Evolutionary conservation across 1,140 invertebrate species (phyloP).

Genomic region (Drosophila truncata): DNA sequence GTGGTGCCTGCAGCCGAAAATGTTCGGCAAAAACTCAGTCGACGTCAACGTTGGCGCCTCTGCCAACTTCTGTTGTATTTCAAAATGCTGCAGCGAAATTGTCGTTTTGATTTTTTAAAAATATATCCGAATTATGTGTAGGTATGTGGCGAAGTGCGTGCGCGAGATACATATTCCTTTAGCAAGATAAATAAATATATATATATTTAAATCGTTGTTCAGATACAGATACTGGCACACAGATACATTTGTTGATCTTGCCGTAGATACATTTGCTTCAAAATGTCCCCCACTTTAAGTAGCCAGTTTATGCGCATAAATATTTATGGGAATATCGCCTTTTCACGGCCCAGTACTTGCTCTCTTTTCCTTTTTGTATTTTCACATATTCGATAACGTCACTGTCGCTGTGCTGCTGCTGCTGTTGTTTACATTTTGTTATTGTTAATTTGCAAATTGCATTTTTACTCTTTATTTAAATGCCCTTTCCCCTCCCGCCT

Average conservation of each 20-base stretch:
- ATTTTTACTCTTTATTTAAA: constrained; percentile 60
- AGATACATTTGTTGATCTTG: constrained; percentile 32
- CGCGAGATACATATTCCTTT: constrained; percentile 46
- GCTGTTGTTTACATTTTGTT: constrained; percentile 54
- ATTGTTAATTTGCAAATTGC: constrained; percentile 79
- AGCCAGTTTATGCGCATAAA: constrained; percentile 42
- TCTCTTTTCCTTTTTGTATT: neutral
- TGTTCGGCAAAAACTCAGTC: constrained; percentile 7
- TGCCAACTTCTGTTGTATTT: constrained; percentile 70
- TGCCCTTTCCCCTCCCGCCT: neutral
- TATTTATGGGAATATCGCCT: constrained; percentile 30
- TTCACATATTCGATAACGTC: constrained; percentile 21
- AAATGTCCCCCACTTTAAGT: constrained; percentile 45
- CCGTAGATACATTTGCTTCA: constrained; percentile 43
- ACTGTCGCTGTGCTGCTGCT: constrained; percentile 31
- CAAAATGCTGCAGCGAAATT: constrained; percentile 73
- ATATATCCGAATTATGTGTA: constrained; percentile 57
- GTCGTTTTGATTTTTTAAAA: constrained; percentile 83
- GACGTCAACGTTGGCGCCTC: constrained; percentile 11
- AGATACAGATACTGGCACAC: neutral
- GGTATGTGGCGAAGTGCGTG: constrained; percentile 40
- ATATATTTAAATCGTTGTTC: constrained; percentile 29
- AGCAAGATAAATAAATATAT: constrained; percentile 53
- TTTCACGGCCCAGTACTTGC: constrained; percentile 17
- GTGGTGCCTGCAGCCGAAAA: constrained; percentile 57